A percentile compares a stretch with the other conserved stretches of the same genome.
phyloP scores from a whole-genome alignment of 2,888 invertebrate genomes.

The Tenodera sinensis region DNA sequence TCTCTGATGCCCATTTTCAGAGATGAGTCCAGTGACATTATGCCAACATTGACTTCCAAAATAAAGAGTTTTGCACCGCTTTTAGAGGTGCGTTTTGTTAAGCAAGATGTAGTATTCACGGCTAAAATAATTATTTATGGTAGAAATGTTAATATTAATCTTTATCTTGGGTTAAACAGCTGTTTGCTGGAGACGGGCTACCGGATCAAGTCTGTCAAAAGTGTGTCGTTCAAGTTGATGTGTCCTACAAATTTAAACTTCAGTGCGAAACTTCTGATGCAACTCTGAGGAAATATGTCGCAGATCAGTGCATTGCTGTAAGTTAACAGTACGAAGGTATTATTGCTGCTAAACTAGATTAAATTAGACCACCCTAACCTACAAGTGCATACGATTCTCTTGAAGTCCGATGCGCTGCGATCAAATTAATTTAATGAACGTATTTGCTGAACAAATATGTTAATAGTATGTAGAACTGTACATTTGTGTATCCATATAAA shows the following conservation, averaged over 20 bases:
- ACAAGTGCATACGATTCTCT: not conserved
- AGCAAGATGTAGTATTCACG: not conserved
- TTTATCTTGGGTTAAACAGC: not conserved
- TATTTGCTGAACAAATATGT: not conserved
- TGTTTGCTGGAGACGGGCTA: not conserved
- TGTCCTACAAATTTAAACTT: not conserved
- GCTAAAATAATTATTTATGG: not conserved
- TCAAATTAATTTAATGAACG: not conserved
- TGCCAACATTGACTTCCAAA: not conserved
- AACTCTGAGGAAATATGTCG: not conserved
- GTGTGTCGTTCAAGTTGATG: not conserved
- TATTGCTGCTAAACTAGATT: not conserved
- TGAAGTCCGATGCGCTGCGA: not conserved
- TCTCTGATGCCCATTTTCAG: not conserved
- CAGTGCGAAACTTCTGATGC: constrained; percentile 9
- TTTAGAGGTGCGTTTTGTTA: not conserved
- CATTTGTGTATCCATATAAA: not conserved
- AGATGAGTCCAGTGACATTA: not conserved
- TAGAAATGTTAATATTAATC: not conserved
- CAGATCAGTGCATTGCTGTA: not conserved
- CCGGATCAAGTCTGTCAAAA: constrained; percentile 1
- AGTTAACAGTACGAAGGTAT: not conserved
- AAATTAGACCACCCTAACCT: not conserved
- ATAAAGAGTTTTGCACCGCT: constrained; percentile 2
- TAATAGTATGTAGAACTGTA: not conserved